Conservation (phyloP, 2,797 vertebrate species). For the Gymnocypris eckloni region DNA sequence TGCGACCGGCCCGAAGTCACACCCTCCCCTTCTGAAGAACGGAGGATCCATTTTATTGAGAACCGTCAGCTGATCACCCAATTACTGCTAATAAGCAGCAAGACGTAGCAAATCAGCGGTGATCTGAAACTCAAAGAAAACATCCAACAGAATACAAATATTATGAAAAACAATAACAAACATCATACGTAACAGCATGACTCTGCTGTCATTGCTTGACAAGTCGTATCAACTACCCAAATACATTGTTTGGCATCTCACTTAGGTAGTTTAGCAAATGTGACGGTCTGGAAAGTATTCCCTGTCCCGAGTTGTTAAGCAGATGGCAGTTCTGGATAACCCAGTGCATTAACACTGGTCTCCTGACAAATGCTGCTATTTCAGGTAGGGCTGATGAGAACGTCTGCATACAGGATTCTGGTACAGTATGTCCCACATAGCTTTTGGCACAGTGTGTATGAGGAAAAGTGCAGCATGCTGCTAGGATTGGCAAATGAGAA, state of each 20-base stretch:
- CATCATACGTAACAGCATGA: no score
- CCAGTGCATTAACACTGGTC: slow-evolving; percentile 56
- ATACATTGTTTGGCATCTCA: background rate
- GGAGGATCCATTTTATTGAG: no score
- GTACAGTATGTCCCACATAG: slow-evolving; percentile 70
- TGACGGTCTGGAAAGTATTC: slow-evolving; percentile 45
- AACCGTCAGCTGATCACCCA: no score
- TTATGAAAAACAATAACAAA: no score
- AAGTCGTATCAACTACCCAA: slow-evolving; percentile 1
- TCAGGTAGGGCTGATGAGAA: slow-evolving; percentile 72
- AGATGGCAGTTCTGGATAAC: slow-evolving; percentile 66
- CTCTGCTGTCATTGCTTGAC: slow-evolving; percentile 4
- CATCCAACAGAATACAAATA: no score
- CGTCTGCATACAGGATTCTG: slow-evolving; percentile 33
- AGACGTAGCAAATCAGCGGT: no score
- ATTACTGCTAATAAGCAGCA: no score
- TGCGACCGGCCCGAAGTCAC: no score
- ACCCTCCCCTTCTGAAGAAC: no score
- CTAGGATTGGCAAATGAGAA: background rate
- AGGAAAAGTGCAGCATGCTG: slow-evolving; percentile 21
- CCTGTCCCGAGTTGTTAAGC: slow-evolving; percentile 60
- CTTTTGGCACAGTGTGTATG: slow-evolving; percentile 58
- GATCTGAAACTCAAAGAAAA: no score
- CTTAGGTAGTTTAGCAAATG: background rate
- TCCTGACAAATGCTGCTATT: slow-evolving; percentile 69